Base-by-base conservation (phyloP, 1,140 invertebrate genomes). In the Eriosoma lanigerum region DNA sequence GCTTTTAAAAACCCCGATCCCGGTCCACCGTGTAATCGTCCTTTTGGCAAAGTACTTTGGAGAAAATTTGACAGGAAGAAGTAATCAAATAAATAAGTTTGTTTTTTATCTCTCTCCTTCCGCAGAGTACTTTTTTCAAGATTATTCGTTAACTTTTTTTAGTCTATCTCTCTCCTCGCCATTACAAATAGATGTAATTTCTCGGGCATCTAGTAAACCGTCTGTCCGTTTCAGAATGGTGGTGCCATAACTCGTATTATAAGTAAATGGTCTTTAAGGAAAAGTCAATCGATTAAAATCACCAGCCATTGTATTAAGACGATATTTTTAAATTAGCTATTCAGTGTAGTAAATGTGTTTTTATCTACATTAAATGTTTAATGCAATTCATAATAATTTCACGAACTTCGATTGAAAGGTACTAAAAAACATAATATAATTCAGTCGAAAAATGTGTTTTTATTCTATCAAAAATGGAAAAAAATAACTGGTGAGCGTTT, bases 61-160 rank as follows among this genome's bases (percentile, higher is more conserved):
- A 56, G 54, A 58, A 76, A 76, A 56, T 76, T 76, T 76, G 73
- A 76, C 73, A 76, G 52, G 73, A 76, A 76, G 52, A 76, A 76
- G 52, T 76, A 76, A 76, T 76, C 73, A 76, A 76, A 76, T 76
- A 76, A 76, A 76, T 76, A 76, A 56, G 48, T 73, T 73, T 73
- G 50, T 54, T 52, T 76, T 76, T 76, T 76, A 76, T 76, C 73
- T 76, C 15, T 58, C 29, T 60, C 46, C 32, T 76, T 76, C 73
- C 50, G 44, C 54, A 13, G 12, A 44, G 32, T 56, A 76, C 73
- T 56, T 76, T 76, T 76, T 24, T 44, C 70, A 19, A 73, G 70
- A 54, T 56, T 73, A 54, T 73, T 73, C 70, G 70, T 56, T 56
- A 56, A 73, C 48, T 73, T 73, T 73, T 52, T 48, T 48, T 48